Evolutionary conservation across 2,113 vertebrate species (phyloP).

Genomic region (Lasiurus cinereus): DNA sequence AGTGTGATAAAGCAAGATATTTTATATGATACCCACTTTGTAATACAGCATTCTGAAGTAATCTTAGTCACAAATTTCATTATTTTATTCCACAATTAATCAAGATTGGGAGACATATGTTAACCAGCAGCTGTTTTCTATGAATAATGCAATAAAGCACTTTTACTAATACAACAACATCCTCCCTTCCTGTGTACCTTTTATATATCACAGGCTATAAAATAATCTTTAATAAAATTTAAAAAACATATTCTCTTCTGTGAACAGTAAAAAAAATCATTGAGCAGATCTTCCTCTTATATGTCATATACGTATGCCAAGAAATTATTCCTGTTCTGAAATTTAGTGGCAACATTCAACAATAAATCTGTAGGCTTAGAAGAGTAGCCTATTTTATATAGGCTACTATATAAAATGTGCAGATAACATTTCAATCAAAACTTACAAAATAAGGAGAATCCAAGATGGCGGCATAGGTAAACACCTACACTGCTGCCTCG

Average conservation of each 20-base stretch:
- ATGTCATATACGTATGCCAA: neutral
- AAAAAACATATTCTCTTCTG: conserved; percentile 60
- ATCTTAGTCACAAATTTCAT: conserved; percentile 53
- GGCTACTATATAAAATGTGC: too few relatives aligned
- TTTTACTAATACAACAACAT: conserved; percentile 54
- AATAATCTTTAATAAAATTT: conserved; percentile 54
- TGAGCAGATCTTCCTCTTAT: neutral
- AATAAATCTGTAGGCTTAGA: neutral
- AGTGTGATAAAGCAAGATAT: conserved; percentile 10
- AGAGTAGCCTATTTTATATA: neutral
- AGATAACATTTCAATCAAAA: conserved; percentile 23
- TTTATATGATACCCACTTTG: conserved; percentile 36
- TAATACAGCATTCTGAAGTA: conserved; percentile 34
- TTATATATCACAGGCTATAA: conserved; percentile 19
- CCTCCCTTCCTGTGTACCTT: conserved; percentile 53
- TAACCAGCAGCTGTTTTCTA: conserved; percentile 73
- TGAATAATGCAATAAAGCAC: conserved; percentile 70
- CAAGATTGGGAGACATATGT: conserved; percentile 75
- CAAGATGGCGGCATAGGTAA: too few relatives aligned
- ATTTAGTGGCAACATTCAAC: neutral
- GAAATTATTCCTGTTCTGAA: conserved; percentile 3
- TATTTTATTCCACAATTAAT: conserved; percentile 73
- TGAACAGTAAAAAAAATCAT: conserved; percentile 48
- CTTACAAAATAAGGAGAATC: neutral
- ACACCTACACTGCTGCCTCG: too few relatives aligned